Base-by-base conservation (phyloP, 64 coral and sea anemone species). In the Pocillopora verrucosa region DNA sequence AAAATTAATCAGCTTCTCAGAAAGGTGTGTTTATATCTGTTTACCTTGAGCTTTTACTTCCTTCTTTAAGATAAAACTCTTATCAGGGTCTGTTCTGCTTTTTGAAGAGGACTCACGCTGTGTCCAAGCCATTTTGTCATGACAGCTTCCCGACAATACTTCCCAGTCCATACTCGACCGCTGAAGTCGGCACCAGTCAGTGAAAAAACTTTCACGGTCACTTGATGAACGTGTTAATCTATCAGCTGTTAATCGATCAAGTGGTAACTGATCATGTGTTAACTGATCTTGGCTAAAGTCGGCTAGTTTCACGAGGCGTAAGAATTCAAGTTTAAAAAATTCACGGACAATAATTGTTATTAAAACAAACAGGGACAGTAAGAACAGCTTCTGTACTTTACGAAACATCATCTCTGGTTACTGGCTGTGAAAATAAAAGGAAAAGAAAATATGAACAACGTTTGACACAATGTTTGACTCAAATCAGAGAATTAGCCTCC, bases 141-240 rank as follows among this genome's bases (percentile, higher is more conserved):
- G 74, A 60, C 92, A 94, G 38, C 73, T 65, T 15, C 34, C 72
- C 41, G 87, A 11, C 82, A 94, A 79, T 45, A 64, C 76, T 76
- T 80, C 80, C 92, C 92, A 94, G 35, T 94, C 87, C 51, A 90
- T 36, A 69, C 92, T 72, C 88, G 88, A 94, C 60, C 79, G 85
- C 65, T 94, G 81, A 45, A 94, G 65, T 1, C 81, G 80, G n/a
- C 92, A 90, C 92, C 88, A 94, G 19, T 94, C 80, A 2, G 36
- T 36, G 17, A 81, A 76, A 34, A 94, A 94, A 34, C 10, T 36
- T 1, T 75, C 73, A 75, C 36, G 25, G 16, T 14, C 73, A 63
- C 61, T 13, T 63, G 61, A 17, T 63, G 61, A 17, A 15, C 16
- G 61, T 63, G 61, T 0, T 17, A 1, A 17, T 63, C 16, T 13